Percentiles rank a stretch among this genome's conserved stretches.
Conservation (phyloP, 2,888 invertebrate species). For the Ametastegia equiseti region DNA sequence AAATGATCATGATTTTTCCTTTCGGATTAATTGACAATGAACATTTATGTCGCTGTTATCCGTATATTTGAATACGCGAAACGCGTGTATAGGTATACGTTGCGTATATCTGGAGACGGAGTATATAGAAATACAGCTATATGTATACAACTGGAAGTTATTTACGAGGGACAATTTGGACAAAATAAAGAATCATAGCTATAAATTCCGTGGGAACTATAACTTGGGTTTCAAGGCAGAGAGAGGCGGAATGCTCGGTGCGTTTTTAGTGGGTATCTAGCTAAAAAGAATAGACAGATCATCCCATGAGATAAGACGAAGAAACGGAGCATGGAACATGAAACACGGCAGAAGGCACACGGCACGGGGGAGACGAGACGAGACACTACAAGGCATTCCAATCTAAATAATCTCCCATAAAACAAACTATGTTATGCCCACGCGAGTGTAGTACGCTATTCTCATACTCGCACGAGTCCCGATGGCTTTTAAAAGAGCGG, state of each 20-base stretch:
- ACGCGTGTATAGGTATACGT: not conserved
- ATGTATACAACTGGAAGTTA: not conserved
- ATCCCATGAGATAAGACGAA: constrained; percentile 35
- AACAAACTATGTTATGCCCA: constrained; percentile 39
- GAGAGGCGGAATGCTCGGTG: constrained; percentile 6
- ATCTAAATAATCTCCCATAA: constrained; percentile 46
- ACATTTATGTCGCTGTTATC: no score
- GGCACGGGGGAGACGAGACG: not conserved
- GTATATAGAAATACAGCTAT: not conserved
- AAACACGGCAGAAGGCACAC: not conserved
- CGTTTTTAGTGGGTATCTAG: constrained; percentile 29
- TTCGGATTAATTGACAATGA: not conserved
- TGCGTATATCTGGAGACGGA: not conserved
- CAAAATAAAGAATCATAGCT: not conserved
- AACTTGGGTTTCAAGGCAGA: constrained; percentile 12
- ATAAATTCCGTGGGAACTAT: constrained; percentile 35
- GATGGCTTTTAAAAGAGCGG: constrained; percentile 35
- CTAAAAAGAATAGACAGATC: constrained; percentile 42
- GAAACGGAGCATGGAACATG: not conserved
- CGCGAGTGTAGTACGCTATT: not conserved
- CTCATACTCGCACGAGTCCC: not conserved
- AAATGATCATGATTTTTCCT: not conserved
- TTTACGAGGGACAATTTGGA: constrained; percentile 20
- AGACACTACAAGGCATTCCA: constrained; percentile 45
- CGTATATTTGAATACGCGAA: no score